These are phyloP conservation scores for Merops nubicus DNA, from an alignment of 2,113 vertebrate genomes.

Conservation along the genomic window DNA sequence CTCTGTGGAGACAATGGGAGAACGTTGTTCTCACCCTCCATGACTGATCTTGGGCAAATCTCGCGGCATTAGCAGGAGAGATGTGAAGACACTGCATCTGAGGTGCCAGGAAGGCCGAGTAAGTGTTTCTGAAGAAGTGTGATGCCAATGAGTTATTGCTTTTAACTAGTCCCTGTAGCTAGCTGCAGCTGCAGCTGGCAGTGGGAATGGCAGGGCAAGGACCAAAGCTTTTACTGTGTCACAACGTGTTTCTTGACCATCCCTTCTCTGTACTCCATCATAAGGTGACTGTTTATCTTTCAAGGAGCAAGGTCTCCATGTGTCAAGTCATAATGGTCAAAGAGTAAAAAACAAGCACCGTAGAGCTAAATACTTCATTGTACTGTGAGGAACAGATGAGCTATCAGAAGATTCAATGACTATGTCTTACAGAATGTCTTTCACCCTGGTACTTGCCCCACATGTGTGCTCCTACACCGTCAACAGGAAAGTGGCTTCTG, in stretches of 20 bases:
- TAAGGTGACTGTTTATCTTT: background rate
- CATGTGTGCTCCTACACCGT: fast-evolving
- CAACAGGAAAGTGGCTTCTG: background rate
- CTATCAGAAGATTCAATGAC: background rate
- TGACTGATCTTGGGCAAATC: background rate
- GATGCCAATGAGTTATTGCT: background rate
- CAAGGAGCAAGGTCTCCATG: background rate
- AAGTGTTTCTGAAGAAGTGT: background rate
- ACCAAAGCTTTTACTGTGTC: background rate
- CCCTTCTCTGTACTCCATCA: background rate
- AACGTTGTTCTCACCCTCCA: background rate
- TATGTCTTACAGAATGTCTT: background rate
- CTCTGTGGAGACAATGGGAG: background rate
- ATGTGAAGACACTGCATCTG: background rate
- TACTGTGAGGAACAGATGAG: background rate
- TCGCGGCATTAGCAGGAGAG: fast-evolving
- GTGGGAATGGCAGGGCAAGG: background rate
- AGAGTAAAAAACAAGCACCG: background rate
- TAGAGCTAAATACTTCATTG: background rate
- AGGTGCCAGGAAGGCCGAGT: background rate
- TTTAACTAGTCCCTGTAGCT: background rate
- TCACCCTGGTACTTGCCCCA: background rate
- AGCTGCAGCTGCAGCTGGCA: background rate
- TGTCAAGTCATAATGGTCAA: background rate
- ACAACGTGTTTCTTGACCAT: background rate